phyloP scores from a whole-genome alignment of 2,797 vertebrate genomes.

The Steatocranus sp. region DNA sequence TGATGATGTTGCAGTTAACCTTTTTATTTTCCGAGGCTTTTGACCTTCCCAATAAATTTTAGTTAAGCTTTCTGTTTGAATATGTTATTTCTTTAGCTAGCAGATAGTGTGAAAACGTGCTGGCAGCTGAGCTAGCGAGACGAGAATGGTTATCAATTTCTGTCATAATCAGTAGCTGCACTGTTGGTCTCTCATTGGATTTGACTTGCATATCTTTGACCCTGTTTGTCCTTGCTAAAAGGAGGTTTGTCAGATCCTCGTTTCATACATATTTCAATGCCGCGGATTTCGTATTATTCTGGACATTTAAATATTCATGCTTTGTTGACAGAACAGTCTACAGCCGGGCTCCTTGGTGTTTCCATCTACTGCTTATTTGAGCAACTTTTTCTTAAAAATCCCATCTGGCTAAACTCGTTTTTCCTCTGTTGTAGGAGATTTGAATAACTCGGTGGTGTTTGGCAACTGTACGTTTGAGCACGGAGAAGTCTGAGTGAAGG shows the following conservation, averaged over 20 bases:
- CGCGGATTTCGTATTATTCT: slow-evolving; percentile 37
- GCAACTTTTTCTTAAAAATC: background rate
- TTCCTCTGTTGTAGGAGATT: slow-evolving; percentile 25
- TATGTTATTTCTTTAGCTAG: background rate
- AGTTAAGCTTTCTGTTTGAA: background rate
- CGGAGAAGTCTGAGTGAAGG: slow-evolving; percentile 64
- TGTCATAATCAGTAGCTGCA: background rate
- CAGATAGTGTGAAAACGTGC: background rate
- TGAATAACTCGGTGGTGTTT: background rate
- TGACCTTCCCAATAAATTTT: background rate
- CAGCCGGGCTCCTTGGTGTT: background rate
- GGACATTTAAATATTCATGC: background rate
- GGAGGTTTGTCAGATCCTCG: background rate
- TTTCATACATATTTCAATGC: slow-evolving; percentile 41
- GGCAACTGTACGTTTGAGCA: slow-evolving; percentile 33
- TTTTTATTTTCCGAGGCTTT: background rate
- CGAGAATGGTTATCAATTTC: background rate
- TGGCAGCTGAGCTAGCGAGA: background rate
- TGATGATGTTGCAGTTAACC: background rate
- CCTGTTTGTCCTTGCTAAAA: background rate
- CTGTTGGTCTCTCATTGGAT: background rate
- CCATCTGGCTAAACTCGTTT: background rate
- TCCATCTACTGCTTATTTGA: background rate
- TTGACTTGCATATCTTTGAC: background rate
- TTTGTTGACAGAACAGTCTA: background rate